Evolutionary conservation across 2,888 invertebrate species (phyloP).

Genomic region (Diogma glabrata): DNA sequence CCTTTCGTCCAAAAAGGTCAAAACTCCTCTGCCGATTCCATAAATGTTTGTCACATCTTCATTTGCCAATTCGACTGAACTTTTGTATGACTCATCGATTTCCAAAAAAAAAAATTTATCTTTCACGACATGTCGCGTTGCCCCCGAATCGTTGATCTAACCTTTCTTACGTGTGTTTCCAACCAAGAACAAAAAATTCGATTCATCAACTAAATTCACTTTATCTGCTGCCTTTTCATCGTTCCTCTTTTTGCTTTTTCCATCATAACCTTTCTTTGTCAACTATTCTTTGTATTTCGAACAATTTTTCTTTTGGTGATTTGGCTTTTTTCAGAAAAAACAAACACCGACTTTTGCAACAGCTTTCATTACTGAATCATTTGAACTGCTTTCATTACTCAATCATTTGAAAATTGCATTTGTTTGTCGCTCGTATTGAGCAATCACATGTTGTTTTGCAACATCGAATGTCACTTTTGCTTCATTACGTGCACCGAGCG

Average conservation of each 20-base stretch:
- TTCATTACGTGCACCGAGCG: not conserved
- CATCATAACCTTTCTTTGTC: not conserved
- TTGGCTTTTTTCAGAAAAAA: constrained; percentile 16
- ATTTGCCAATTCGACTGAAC: too few relatives aligned
- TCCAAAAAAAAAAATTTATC: not conserved
- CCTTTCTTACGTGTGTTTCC: too few relatives aligned
- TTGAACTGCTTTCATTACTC: too few relatives aligned
- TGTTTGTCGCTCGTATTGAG: not conserved
- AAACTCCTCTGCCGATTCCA: too few relatives aligned
- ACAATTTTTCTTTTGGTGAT: not conserved
- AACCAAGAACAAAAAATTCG: too few relatives aligned
- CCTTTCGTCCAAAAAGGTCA: too few relatives aligned
- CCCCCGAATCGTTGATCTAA: too few relatives aligned
- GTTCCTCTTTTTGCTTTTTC: not conserved
- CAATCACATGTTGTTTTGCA: not conserved
- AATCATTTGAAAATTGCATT: not conserved
- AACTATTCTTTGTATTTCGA: not conserved
- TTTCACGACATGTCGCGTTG: not conserved
- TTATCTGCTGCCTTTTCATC: not conserved
- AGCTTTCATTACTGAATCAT: not conserved
- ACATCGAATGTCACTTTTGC: not conserved
- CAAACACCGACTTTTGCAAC: constrained; percentile 7
- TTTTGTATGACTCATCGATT: not conserved
- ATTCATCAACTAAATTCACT: too few relatives aligned
- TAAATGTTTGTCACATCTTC: too few relatives aligned